Conservation (phyloP, 1,140 invertebrate species). For the Drosophila burlai region DNA sequence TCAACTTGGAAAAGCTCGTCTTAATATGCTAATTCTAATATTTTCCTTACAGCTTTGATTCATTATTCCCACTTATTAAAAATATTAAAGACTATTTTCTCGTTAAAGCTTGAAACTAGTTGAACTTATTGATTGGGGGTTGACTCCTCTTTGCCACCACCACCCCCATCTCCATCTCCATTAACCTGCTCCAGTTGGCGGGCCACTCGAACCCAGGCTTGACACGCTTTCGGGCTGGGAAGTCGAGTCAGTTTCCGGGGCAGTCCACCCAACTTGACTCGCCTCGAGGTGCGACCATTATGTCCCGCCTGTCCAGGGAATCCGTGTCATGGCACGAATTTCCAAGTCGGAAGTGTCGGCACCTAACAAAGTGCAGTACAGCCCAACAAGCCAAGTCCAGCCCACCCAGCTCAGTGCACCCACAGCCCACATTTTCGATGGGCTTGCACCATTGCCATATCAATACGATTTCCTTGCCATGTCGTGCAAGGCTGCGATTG, state of each 20-base stretch:
- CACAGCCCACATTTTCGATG: constrained; percentile 27
- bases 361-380: constrained; percentile 46
- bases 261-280: constrained; percentile 39
- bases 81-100: neutral
- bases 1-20: neutral
- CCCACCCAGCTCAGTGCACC: neutral
- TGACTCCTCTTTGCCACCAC: neutral
- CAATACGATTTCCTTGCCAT: constrained; percentile 56
- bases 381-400: neutral
- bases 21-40: neutral
- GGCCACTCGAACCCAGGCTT: constrained; percentile 51
- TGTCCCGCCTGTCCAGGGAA: constrained; percentile 45
- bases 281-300: constrained; percentile 59
- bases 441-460: constrained; percentile 46
- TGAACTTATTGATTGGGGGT: constrained; percentile 44
- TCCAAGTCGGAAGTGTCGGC: constrained; percentile 57
- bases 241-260: constrained; percentile 24
- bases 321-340: constrained; percentile 61
- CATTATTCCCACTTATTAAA: neutral
- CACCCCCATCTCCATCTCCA: constrained; percentile 20
- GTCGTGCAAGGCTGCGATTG: constrained; percentile 45
- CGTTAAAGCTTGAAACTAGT: constrained; percentile 21
- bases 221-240: constrained; percentile 42
- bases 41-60: no score
- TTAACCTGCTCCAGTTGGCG: constrained; percentile 61